A percentile compares a stretch with the other conserved stretches of the same genome.
phyloP scores from a whole-genome alignment of 2,113 vertebrate genomes.

The Heterotilapia buettikoferi region DNA sequence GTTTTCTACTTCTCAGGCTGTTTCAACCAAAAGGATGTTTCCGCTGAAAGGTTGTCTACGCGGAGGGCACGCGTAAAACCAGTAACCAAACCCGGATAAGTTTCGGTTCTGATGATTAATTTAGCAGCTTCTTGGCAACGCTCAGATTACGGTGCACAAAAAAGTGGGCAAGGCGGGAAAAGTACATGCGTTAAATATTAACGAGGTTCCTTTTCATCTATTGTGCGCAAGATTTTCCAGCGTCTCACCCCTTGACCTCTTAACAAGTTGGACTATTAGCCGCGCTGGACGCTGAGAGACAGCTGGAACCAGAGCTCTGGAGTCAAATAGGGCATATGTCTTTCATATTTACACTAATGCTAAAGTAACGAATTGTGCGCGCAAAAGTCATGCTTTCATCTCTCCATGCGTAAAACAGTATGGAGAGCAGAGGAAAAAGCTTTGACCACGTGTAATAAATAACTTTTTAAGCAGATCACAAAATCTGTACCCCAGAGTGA shows the following conservation, averaged over 20 bases:
- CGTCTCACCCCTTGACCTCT: conserved; percentile 57
- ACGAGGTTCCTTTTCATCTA: conserved; percentile 65
- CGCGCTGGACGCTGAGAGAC: background rate
- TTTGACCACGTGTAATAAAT: background rate
- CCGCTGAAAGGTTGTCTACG: background rate
- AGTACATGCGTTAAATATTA: conserved; percentile 60
- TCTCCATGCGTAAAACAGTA: background rate
- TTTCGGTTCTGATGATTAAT: conserved; percentile 60
- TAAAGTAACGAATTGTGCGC: background rate
- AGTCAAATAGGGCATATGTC: background rate
- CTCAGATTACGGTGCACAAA: conserved; percentile 61
- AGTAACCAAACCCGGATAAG: conserved; percentile 51
- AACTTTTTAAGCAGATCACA: background rate
- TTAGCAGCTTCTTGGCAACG: conserved; percentile 38
- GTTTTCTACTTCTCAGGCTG: conserved; percentile 11
- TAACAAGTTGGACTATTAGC: conserved; percentile 23
- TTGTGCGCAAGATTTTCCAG: conserved; percentile 71
- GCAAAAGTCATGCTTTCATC: background rate
- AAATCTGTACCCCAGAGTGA: background rate
- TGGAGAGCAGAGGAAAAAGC: background rate
- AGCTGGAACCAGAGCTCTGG: background rate
- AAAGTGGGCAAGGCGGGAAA: conserved; percentile 20
- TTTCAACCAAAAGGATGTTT: conserved; percentile 40
- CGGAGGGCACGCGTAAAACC: conserved; percentile 8
- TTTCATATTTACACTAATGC: background rate